phyloP scores from a whole-genome alignment of 2,888 invertebrate species.

The Limnephilus marmoratus region DNA sequence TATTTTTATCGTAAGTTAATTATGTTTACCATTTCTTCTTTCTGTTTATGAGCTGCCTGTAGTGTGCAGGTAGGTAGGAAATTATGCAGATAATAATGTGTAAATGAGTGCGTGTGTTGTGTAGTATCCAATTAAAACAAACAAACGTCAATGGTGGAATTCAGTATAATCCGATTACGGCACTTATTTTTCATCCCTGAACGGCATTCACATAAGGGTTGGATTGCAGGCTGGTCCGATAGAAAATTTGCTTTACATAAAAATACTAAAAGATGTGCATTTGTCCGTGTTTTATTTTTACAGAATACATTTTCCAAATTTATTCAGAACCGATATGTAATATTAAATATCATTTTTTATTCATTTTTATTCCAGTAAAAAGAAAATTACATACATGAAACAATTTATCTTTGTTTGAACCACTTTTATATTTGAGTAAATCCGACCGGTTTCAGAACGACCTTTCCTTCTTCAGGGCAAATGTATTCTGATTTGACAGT shows the following conservation, averaged over 20 bases:
- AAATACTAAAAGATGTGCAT: neutral
- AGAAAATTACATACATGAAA: too few relatives aligned
- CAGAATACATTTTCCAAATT: too few relatives aligned
- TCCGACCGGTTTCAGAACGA: too few relatives aligned
- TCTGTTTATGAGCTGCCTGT: neutral
- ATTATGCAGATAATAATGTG: neutral
- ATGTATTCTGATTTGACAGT: too few relatives aligned
- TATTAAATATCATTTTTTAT: too few relatives aligned
- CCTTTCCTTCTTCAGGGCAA: too few relatives aligned
- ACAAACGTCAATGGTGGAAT: constrained; percentile 43
- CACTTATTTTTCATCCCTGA: constrained; percentile 54
- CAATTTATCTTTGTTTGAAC: too few relatives aligned
- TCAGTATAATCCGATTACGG: constrained; percentile 52
- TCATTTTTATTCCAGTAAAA: too few relatives aligned
- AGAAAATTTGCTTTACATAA: neutral
- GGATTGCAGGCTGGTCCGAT: constrained; percentile 6
- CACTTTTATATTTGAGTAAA: too few relatives aligned
- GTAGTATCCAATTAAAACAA: constrained; percentile 49
- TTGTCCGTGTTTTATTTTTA: too few relatives aligned
- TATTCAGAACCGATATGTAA: too few relatives aligned
- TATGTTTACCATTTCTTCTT: neutral
- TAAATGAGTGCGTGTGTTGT: neutral
- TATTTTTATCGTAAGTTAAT: too few relatives aligned
- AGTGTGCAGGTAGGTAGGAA: neutral
- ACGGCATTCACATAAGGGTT: constrained; percentile 19